Evolutionary conservation across 2,888 invertebrate species (phyloP).

Genomic region (Folsomia manolachei): DNA sequence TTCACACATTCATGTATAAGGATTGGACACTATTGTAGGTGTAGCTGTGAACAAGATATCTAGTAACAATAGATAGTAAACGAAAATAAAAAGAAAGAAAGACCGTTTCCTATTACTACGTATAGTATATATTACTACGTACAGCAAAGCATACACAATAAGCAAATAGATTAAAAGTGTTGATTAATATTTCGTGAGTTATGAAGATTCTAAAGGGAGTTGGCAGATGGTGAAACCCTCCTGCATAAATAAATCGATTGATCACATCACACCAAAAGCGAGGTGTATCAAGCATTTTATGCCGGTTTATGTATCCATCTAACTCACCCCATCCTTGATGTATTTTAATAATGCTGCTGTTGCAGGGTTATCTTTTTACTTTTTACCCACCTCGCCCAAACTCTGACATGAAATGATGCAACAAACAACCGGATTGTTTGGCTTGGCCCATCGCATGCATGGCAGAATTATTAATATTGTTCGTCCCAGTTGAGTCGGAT

Average conservation of each 20-base stretch:
- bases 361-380: background rate
- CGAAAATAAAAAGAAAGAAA: no score
- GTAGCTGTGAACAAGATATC: no score
- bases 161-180: constrained; percentile 5
- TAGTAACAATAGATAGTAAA: no score
- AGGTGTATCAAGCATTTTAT: background rate
- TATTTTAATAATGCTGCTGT: no score
- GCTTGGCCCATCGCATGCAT: background rate
- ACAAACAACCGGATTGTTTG: background rate
- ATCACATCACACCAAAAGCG: background rate
- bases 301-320: background rate
- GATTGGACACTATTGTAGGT: no score
- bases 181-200: constrained; percentile 7
- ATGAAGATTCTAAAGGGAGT: background rate
- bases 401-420: background rate
- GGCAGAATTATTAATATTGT: background rate
- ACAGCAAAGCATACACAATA: no score
- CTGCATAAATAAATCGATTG: constrained; percentile 7
- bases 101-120: no score
- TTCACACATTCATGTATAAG: no score
- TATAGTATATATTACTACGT: background rate
- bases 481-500: background rate
- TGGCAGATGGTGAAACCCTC: constrained; percentile 5
- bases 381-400: background rate
- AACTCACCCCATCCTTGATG: no score